Evolutionary conservation across 2,888 invertebrate species (phyloP).

Genomic region (Sphinx pinastri): DNA sequence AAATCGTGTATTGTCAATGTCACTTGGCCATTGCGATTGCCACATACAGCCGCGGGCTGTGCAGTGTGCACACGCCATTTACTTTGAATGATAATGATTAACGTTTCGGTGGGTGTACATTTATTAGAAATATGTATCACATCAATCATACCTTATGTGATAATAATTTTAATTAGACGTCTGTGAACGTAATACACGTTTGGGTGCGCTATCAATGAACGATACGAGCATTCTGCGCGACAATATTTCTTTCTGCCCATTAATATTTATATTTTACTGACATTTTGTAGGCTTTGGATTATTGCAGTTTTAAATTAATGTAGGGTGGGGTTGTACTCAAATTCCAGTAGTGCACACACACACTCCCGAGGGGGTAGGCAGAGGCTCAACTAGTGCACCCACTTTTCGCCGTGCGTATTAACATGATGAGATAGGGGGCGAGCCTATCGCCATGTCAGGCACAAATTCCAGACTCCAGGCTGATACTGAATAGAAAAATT

Average conservation of each 20-base stretch:
- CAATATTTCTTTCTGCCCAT: conserved; percentile 7
- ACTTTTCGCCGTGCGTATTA: no score
- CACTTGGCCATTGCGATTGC: not conserved
- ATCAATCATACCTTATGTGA: conserved; percentile 29
- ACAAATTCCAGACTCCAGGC: no score
- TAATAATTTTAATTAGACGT: conserved; percentile 26
- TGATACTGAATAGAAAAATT: no score
- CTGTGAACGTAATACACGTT: conserved; percentile 2
- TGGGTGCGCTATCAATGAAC: conserved; percentile 8
- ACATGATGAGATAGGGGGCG: no score
- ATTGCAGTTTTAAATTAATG: no score
- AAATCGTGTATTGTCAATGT: conserved; percentile 2
- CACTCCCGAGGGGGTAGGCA: no score
- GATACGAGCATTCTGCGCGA: conserved; percentile 3
- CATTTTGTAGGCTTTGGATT: not conserved
- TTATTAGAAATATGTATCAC: conserved; percentile 27
- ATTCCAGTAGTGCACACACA: not conserved
- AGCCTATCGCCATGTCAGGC: no score
- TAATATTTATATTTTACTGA: conserved; percentile 18
- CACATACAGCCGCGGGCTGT: conserved; percentile 23
- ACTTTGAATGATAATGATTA: conserved; percentile 24
- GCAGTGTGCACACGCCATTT: conserved; percentile 23
- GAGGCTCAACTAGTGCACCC: no score
- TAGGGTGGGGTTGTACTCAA: not conserved
- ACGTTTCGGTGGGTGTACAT: conserved; percentile 29